A percentile compares a stretch with the other conserved stretches of the same genome.
Conservation (phyloP, 2,797 vertebrate genomes). For the Poeciliopsis paucimaculata region DNA sequence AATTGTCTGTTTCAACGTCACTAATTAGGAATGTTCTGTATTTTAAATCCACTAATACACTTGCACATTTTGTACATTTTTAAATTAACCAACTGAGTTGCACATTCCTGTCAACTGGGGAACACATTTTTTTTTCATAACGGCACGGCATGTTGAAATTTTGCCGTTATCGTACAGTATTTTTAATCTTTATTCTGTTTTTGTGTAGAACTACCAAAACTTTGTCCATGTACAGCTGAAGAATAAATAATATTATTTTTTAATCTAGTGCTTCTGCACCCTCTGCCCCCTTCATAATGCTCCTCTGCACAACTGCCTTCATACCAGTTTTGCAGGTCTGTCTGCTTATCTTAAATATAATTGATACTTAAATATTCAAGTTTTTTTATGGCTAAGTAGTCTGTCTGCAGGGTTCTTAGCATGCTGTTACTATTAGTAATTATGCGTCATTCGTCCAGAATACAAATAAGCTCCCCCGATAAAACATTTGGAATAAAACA, state of each 20-base stretch:
- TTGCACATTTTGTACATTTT: no score
- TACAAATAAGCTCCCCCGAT: slow-evolving; percentile 52
- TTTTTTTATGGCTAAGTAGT: neutral
- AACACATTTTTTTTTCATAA: no score
- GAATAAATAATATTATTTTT: neutral
- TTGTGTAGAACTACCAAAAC: neutral
- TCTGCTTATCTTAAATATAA: neutral
- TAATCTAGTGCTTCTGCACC: neutral
- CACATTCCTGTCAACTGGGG: no score
- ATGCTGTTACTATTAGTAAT: neutral
- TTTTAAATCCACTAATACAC: no score
- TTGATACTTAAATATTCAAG: neutral
- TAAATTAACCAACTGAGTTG: no score
- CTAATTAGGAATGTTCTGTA: no score
- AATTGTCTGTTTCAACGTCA: no score
- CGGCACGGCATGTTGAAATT: no score
- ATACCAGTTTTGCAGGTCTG: neutral
- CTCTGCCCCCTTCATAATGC: no score
- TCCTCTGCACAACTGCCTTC: neutral
- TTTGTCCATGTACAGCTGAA: neutral
- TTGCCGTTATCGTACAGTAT: no score
- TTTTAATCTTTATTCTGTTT: no score
- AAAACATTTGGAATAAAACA: slow-evolving; percentile 58
- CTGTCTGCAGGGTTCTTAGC: neutral
- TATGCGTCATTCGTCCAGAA: slow-evolving; percentile 74